Evolutionary conservation across 1,140 invertebrate genomes (phyloP).

Genomic region (Physella acuta): DNA sequence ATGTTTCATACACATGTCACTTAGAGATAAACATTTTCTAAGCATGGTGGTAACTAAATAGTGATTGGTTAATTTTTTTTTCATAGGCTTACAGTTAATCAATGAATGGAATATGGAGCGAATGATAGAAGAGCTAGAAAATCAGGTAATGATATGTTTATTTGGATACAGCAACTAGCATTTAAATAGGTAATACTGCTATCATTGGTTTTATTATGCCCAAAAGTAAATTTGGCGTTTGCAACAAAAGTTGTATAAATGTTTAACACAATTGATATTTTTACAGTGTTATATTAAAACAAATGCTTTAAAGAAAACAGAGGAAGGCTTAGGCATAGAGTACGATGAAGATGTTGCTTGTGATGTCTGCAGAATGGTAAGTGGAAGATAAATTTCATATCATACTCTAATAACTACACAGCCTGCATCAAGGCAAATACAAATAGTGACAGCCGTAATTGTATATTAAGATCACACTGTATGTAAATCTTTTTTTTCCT

Average conservation of each 20-base stretch:
- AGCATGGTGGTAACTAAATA: not conserved
- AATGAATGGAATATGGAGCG: conserved; percentile 86
- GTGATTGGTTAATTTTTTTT: conserved; percentile 2
- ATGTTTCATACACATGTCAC: too few relatives aligned
- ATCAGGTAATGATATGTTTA: too few relatives aligned
- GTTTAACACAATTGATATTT: conserved; percentile 1
- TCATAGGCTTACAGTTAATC: conserved; percentile 62
- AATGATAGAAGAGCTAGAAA: conserved; percentile 89
- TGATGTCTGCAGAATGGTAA: conserved; percentile 92
- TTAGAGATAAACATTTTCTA: too few relatives aligned
- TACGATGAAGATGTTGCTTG: conserved; percentile 98
- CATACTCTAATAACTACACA: too few relatives aligned
- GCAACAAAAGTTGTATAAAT: too few relatives aligned
- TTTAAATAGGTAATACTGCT: too few relatives aligned
- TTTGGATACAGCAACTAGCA: too few relatives aligned
- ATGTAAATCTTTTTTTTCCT: conserved; percentile 27
- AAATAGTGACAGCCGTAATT: not conserved
- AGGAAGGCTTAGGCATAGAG: conserved; percentile 92
- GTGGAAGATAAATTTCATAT: too few relatives aligned
- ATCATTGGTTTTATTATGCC: too few relatives aligned
- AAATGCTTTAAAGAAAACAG: conserved; percentile 87
- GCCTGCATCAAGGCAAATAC: too few relatives aligned
- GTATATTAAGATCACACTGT: not conserved
- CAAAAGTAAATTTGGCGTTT: too few relatives aligned
- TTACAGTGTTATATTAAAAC: conserved; percentile 86